Conservation (phyloP, 1,140 invertebrate species). For the Leptestheria dahalacensis region DNA sequence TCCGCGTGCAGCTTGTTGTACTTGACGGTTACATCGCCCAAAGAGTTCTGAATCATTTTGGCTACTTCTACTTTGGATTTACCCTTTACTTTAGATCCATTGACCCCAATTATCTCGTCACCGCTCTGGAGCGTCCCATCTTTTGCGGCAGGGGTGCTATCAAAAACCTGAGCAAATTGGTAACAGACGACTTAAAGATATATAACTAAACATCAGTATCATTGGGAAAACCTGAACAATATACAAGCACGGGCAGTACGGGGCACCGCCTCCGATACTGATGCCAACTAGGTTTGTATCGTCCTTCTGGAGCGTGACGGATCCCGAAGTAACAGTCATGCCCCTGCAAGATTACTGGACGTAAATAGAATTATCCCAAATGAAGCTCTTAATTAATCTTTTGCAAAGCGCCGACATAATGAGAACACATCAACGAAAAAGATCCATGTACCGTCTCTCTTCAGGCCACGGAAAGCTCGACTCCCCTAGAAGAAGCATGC, state of each 20-base stretch:
- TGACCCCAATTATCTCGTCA: constrained; percentile 90
- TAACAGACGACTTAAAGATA: neutral
- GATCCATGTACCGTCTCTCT: neutral
- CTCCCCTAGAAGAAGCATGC: neutral
- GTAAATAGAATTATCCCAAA: too few relatives aligned
- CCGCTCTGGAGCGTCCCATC: constrained; percentile 87
- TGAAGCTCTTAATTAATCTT: too few relatives aligned
- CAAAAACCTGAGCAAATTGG: constrained; percentile 64
- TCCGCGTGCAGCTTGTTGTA: constrained; percentile 98
- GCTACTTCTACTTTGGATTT: constrained; percentile 97
- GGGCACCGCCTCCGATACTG: constrained; percentile 91
- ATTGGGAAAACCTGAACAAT: constrained; percentile 53
- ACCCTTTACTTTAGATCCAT: constrained; percentile 79
- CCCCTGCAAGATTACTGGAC: constrained; percentile 66
- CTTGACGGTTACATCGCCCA: constrained; percentile 82
- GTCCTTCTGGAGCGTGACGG: constrained; percentile 78
- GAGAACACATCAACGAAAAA: neutral
- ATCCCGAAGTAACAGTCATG: constrained; percentile 93
- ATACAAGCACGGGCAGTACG: constrained; percentile 90
- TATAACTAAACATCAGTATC: neutral
- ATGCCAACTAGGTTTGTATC: constrained; percentile 92
- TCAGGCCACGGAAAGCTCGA: neutral
- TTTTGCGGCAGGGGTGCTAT: constrained; percentile 82
- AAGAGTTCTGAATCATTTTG: constrained; percentile 86
- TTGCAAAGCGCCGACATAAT: too few relatives aligned